Base-by-base conservation (phyloP, 2,113 vertebrate species). In the Oreochromis tanganicae region DNA sequence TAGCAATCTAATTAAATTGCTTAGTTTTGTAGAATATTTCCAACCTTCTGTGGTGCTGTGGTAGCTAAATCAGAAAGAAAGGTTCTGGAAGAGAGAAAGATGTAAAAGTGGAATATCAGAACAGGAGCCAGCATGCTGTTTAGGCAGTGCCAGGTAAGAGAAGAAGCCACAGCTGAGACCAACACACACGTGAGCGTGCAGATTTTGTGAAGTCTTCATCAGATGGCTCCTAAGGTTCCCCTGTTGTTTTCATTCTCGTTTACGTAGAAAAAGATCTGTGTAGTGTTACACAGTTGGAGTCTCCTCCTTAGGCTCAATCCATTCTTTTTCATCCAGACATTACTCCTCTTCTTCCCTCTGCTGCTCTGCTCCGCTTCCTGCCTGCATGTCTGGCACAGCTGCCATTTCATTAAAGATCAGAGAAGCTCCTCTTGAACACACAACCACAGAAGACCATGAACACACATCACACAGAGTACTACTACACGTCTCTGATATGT, bases 351-450 rank as follows among this genome's bases (percentile, higher is more conserved):
- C 81, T 56, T 86, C 81, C 63, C 41, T 87, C 41, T 68, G 8
- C 75, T 41, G 59, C 48, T 63, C n/a, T 29, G 54, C 61, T 75
- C 86, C 13, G 32, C 56, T 71, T 84, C 36, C 80, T 85, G 63
- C 75, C 9, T 85, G 68, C 41, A 19, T 82, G 56, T 87, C 87
- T 34, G 85, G 68, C 83, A 79, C 88, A 88, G 54, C 82, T 85
- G 85, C 68, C 87, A 78, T 83, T 52, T 85, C 84, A 84, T 83
- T 85, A 63, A 46, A 66, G 38, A 89, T 87, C 85, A 84, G 68
- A 89, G 87, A 81, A 27, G 41, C 82, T 88, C 21, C 55, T 71
- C 63, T 61, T 82, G 34, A 79, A 73, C 57, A 80, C 82, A 84
- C 61, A 85, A 66, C 46, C 29, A 12, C 46, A 79, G 80, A 80